A percentile compares a stretch with the other conserved stretches of the same genome.
Conservation (phyloP, 2,113 vertebrate species). For the Leucopternis melanops region DNA sequence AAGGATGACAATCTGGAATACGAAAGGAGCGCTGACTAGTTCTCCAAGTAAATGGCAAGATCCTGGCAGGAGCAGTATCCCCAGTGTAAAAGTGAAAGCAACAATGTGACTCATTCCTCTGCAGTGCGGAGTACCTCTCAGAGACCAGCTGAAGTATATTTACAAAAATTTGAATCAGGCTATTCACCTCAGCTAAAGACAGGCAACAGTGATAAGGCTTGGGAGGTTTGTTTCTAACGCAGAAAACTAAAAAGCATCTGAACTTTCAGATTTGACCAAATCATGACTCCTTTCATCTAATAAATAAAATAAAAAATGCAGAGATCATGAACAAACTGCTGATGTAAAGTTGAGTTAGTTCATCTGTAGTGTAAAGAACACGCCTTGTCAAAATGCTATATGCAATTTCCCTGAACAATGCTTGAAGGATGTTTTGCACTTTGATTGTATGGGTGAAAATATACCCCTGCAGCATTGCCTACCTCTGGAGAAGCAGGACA, state of each 20-base stretch:
- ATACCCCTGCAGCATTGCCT: background rate
- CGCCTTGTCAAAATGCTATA: background rate
- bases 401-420: background rate
- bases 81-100: constrained; percentile 51
- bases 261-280: background rate
- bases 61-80: constrained; percentile 54
- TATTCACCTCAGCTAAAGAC: constrained; percentile 34
- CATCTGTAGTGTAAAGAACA: background rate
- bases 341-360: background rate
- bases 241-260: background rate
- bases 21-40: background rate
- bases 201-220: background rate
- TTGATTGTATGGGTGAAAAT: background rate
- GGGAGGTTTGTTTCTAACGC: background rate
- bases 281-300: background rate
- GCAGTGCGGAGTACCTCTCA: constrained; percentile 56
- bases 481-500: background rate
- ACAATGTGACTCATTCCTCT: constrained; percentile 63
- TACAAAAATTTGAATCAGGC: constrained; percentile 45
- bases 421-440: background rate
- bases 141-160: constrained; percentile 38
- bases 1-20: background rate
- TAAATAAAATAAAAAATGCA: constrained; percentile 5
- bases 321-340: background rate
- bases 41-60: constrained; percentile 52